Evolutionary conservation across 2,888 invertebrate species (phyloP), one percentile per base, ranked within the genome.

Genomic region (Diplazon laetatorius): DNA sequence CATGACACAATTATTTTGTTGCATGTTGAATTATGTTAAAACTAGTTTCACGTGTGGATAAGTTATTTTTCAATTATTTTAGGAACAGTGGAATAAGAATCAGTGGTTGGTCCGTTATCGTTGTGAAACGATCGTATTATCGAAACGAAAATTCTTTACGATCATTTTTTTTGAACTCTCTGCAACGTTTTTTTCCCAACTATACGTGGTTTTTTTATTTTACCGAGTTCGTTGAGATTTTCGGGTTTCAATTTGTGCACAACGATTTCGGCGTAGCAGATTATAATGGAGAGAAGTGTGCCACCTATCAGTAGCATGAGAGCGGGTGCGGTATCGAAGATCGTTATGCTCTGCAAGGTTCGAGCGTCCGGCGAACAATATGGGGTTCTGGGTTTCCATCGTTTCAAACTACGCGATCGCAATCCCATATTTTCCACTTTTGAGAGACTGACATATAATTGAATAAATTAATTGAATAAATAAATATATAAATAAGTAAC

Each of bases 381-480:
- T 1, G 89, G 89, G 14, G 82, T 84, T 60, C 85, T 86, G 12
- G 89, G 85, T 14, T 84, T 83, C 88, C 89, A 89, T 37, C 84
- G 82, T 14, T 85, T 87, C 8, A 87, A 70, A 65, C 86, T 85
- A 18, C 89, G 85, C 37, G 78, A 76, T 3, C 87, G 84, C 2
- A 89, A 73, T 4, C 89, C 89, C 0, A 81, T 82, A 18, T 86
- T 86, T 42, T 83, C 80, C 62, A 88, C 81, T 55, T 85, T 88
- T n/a, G 83, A 82, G 8, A 87, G 69, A 37, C 88, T 89, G 57
- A 30, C 12, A n/a, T 4, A 10, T 25, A 10, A 30, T 20, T 4
- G 22, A n/a, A 18, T 14, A n/a, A n/a, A n/a, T n/a, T n/a, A n/a
- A n/a, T n/a, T n/a, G n/a, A n/a, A n/a, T n/a, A n/a, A n/a, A n/a